phyloP scores from a whole-genome alignment of 2,888 invertebrate genomes.

The Sympetrum striolatum region DNA sequence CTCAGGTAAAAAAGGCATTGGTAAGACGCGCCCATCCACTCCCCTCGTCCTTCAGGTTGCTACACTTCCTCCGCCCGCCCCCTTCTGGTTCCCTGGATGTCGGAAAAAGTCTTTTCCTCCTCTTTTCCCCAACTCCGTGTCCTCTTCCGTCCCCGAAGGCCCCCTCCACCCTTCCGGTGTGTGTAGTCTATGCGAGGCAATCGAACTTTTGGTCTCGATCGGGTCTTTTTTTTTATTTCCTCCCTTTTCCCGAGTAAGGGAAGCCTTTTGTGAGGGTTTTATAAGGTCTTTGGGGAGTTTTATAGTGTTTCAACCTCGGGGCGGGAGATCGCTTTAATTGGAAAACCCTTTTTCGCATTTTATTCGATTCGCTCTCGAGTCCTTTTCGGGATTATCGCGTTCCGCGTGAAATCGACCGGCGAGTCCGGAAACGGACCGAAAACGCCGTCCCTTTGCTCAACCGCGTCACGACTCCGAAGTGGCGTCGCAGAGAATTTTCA shows the following conservation, averaged over 20 bases:
- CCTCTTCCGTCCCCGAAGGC: neutral
- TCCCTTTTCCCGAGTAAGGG: neutral
- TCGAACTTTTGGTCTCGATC: neutral
- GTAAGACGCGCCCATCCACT: neutral
- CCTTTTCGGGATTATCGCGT: neutral
- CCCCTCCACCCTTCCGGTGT: neutral
- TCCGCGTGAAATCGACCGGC: neutral
- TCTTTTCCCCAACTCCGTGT: neutral
- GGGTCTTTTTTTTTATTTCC: neutral
- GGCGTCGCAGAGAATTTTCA: neutral
- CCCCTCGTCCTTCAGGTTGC: neutral
- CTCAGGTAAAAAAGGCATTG: neutral
- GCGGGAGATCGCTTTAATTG: neutral
- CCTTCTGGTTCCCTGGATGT: neutral
- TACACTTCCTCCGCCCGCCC: neutral
- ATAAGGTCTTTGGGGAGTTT: neutral
- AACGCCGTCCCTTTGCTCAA: neutral
- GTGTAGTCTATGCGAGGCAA: neutral
- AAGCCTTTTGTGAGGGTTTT: neutral
- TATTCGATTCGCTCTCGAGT: neutral
- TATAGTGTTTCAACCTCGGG: neutral
- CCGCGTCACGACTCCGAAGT: neutral
- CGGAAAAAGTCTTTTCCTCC: neutral
- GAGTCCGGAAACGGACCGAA: too few species aligned
- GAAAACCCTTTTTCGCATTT: neutral